These are phyloP conservation scores for Melikaiella ostensackeni DNA, from an alignment of 2,888 invertebrate genomes.

Conservation along the genomic window DNA sequence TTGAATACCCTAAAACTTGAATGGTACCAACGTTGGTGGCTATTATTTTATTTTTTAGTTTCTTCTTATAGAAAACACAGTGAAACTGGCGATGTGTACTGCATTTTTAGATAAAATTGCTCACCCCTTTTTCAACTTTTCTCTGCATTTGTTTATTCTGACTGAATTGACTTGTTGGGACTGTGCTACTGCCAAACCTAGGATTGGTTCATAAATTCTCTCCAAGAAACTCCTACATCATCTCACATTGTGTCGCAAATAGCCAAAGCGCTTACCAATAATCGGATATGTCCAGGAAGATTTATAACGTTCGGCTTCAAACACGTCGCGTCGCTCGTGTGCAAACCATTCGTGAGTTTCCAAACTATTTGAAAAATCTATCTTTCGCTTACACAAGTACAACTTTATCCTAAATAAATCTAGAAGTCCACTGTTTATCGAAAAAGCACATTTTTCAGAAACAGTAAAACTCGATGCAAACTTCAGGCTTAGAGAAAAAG, in stretches of 20 bases:
- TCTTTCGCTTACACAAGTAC: not conserved
- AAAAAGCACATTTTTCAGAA: not conserved
- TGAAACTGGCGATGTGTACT: not conserved
- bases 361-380: slow-evolving; percentile 36
- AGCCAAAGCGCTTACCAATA: slow-evolving; percentile 67
- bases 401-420: slow-evolving; percentile 8
- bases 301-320: slow-evolving; percentile 56
- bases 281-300: slow-evolving; percentile 66
- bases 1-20: too few species aligned
- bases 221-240: slow-evolving; percentile 66
- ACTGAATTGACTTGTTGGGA: slow-evolving; percentile 65
- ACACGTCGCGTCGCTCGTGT: slow-evolving; percentile 33
- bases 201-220: slow-evolving; percentile 73
- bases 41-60: too few species aligned
- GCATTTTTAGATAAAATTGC: not conserved
- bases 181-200: slow-evolving; percentile 69
- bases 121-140: slow-evolving; percentile 16
- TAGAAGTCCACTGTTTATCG: not conserved
- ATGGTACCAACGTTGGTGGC: too few species aligned
- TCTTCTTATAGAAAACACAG: not conserved
- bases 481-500: too few species aligned
- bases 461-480: not conserved
- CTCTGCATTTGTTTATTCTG: slow-evolving; percentile 66
- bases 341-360: slow-evolving; percentile 41
- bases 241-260: slow-evolving; percentile 69